A percentile compares a stretch with the other conserved stretches of the same genome.
phyloP scores from a whole-genome alignment of 2,113 vertebrate genomes.

The Onychostruthus taczanowskii region DNA sequence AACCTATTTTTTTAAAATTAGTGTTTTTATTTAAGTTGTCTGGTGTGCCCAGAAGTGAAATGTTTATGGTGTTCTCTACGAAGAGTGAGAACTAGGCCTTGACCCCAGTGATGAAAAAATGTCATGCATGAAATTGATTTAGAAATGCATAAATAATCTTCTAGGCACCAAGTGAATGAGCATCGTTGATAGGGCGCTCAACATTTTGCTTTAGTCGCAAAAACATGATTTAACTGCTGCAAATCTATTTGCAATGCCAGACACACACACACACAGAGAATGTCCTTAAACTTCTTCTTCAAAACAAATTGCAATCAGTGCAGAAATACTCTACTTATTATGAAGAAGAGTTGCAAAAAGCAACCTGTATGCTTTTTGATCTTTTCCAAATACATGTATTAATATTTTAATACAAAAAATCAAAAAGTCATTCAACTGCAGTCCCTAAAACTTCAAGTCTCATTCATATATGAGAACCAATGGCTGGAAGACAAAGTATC shows the following conservation, averaged over 20 bases:
- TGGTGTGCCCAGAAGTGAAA: not conserved
- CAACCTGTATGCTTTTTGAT: not conserved
- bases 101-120: constrained; percentile 52
- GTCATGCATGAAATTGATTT: constrained; percentile 67
- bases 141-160: constrained; percentile 50
- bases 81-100: constrained; percentile 46
- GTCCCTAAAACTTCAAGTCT: not conserved
- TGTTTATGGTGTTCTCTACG: not conserved
- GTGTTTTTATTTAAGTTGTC: not conserved
- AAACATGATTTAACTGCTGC: not conserved
- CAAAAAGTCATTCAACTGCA: not conserved
- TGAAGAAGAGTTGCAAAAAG: not conserved
- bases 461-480: not conserved
- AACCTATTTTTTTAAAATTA: not conserved
- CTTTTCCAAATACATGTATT: not conserved
- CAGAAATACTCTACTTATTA: not conserved
- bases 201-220: not conserved
- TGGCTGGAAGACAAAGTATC: not conserved
- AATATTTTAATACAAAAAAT: not conserved
- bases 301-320: not conserved
- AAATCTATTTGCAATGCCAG: constrained; percentile 3
- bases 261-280: not conserved
- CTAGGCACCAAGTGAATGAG: constrained; percentile 9
- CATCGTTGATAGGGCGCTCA: not conserved
- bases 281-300: not conserved